Conservation (phyloP, 2,113 vertebrate species). For the Dasyurus viverrinus region DNA sequence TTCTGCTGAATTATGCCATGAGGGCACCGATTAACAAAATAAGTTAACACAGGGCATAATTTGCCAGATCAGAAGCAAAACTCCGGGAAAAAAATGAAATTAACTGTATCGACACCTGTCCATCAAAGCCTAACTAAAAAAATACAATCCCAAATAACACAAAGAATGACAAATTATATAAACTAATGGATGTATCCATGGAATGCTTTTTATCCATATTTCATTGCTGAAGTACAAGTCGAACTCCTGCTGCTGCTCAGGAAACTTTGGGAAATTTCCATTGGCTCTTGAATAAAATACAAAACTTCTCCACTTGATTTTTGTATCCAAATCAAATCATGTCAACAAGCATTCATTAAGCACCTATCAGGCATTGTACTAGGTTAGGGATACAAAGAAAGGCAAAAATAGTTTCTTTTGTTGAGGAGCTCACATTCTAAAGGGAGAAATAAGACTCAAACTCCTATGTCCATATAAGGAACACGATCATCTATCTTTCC, state of each 20-base stretch:
- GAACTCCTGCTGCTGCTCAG: background rate
- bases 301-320: background rate
- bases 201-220: background rate
- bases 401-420: background rate
- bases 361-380: background rate
- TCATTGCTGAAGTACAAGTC: background rate
- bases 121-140: slow-evolving; percentile 18
- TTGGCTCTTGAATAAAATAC: background rate
- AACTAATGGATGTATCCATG: background rate
- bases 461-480: background rate
- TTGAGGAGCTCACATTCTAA: background rate
- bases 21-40: slow-evolving; percentile 72
- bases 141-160: background rate
- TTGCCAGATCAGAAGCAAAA: slow-evolving; percentile 73
- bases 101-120: slow-evolving; percentile 15
- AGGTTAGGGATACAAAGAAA: background rate
- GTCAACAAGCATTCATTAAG: background rate
- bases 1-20: slow-evolving; percentile 56
- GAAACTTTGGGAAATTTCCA: background rate
- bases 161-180: background rate
- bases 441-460: background rate
- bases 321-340: background rate
- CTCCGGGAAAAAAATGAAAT: slow-evolving; percentile 56
- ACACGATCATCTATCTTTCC: background rate
- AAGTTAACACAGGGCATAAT: slow-evolving; percentile 72